These are phyloP conservation scores for Chaetodon auriga DNA, from an alignment of 2,113 vertebrate species.

Conservation along the genomic window DNA sequence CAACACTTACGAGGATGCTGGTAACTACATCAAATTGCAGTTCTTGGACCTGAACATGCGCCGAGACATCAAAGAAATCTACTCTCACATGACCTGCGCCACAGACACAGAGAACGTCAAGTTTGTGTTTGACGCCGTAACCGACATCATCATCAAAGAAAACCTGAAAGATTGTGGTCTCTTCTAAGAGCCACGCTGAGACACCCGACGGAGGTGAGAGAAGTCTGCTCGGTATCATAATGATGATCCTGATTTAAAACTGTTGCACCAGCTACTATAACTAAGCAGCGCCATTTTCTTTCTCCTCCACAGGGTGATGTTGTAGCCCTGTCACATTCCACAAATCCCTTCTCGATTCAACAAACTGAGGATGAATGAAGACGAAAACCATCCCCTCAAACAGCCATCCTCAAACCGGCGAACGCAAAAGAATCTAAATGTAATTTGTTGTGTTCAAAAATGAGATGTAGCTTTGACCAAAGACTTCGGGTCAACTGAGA, in stretches of 20 bases:
- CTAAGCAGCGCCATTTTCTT: neutral
- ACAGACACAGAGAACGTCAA: slow-evolving; percentile 99
- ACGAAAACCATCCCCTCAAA: slow-evolving; percentile 42
- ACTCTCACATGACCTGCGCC: slow-evolving; percentile 99
- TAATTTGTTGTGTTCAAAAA: slow-evolving; percentile 50
- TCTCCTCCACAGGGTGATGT: slow-evolving; percentile 47
- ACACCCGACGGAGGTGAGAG: slow-evolving; percentile 47
- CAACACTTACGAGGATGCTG: slow-evolving; percentile 95
- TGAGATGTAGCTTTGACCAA: slow-evolving; percentile 60
- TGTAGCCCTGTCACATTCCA: slow-evolving; percentile 30
- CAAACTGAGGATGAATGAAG: slow-evolving; percentile 47
- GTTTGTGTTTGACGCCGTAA: slow-evolving; percentile 98
- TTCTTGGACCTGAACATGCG: slow-evolving; percentile 96
- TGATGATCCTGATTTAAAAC: neutral
- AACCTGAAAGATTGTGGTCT: slow-evolving; percentile 98
- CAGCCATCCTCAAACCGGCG: slow-evolving; percentile 4
- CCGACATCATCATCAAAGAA: slow-evolving; percentile 99
- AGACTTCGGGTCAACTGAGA: slow-evolving; percentile 39
- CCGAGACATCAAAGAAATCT: slow-evolving; percentile 95
- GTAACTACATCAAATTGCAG: slow-evolving; percentile 96
- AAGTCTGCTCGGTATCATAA: neutral
- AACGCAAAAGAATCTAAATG: slow-evolving; percentile 29
- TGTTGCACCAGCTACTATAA: neutral
- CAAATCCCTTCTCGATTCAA: slow-evolving; percentile 33
- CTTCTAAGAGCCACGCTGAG: slow-evolving; percentile 84